phyloP scores from a whole-genome alignment of 2,888 invertebrate species.

The Drepanosiphum platanoidis region DNA sequence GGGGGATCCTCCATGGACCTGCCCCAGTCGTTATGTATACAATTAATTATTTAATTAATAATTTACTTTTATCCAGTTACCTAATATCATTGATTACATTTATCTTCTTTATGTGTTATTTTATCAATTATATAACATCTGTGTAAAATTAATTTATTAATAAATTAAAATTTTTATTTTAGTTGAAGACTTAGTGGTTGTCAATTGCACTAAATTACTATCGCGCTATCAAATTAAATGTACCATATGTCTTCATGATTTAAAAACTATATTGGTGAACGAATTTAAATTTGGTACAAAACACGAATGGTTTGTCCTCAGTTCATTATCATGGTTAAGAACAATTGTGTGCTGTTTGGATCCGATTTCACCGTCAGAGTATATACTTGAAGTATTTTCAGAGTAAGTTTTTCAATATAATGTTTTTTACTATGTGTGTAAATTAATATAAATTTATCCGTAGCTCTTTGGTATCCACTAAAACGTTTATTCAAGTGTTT shows the following conservation, averaged over 20 bases:
- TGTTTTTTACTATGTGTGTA: neutral
- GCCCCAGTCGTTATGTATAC: too few relatives aligned
- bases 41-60: too few relatives aligned
- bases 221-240: conserved; percentile 42
- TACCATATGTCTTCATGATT: conserved; percentile 11
- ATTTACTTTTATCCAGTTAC: too few relatives aligned
- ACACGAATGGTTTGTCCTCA: conserved; percentile 28
- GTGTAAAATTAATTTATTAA: too few relatives aligned
- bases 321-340: conserved; percentile 44
- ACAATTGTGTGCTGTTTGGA: conserved; percentile 33
- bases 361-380: conserved; percentile 34
- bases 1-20: too few relatives aligned
- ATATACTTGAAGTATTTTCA: conserved; percentile 43
- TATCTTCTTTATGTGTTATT: too few relatives aligned
- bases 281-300: conserved; percentile 48
- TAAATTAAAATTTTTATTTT: conserved; percentile 6
- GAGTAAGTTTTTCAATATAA: conserved; percentile 34
- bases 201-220: conserved; percentile 23
- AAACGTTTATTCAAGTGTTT: conserved; percentile 37
- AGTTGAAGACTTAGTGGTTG: conserved; percentile 50
- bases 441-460: neutral
- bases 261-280: conserved; percentile 18
- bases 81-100: too few relatives aligned
- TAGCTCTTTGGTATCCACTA: conserved; percentile 22
- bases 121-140: too few relatives aligned